Percentiles rank a stretch among this genome's conserved stretches.
These are phyloP conservation scores for Solen grandis DNA, from an alignment of 1,140 invertebrate genomes.

Conservation along the genomic window DNA sequence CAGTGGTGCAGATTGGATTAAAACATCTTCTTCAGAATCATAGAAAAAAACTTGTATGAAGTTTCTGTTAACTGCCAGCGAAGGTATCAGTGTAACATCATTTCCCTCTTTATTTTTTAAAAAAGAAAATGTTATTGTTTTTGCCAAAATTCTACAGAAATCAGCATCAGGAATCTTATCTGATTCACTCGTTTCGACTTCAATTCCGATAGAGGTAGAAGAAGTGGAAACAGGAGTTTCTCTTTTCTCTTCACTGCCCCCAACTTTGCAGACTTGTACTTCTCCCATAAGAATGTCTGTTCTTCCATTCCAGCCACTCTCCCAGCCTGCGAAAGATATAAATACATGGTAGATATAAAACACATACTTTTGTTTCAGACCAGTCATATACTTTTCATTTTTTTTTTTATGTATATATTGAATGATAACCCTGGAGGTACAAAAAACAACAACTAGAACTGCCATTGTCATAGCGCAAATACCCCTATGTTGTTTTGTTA, in stretches of 20 bases:
- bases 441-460: too few relatives aligned
- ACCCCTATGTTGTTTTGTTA: too few relatives aligned
- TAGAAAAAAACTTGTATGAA: neutral
- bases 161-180: neutral
- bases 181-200: neutral
- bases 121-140: constrained; percentile 27
- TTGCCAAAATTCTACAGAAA: neutral
- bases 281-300: constrained; percentile 26
- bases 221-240: neutral
- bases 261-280: constrained; percentile 9
- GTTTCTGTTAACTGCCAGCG: constrained; percentile 12
- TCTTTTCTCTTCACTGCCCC: neutral
- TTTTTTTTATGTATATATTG: too few relatives aligned
- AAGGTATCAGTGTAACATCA: neutral
- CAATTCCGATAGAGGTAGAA: neutral
- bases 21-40: constrained; percentile 12
- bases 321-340: constrained; percentile 29
- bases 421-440: too few relatives aligned
- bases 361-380: too few relatives aligned
- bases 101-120: constrained; percentile 3
- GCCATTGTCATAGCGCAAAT: too few relatives aligned
- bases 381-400: too few relatives aligned
- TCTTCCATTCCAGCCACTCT: constrained; percentile 25
- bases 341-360: too few relatives aligned
- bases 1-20: neutral